Evolutionary conservation across 1,140 invertebrate species (phyloP), one percentile per base, ranked within the genome.

Genomic region (Lasioglossum baleicum): DNA sequence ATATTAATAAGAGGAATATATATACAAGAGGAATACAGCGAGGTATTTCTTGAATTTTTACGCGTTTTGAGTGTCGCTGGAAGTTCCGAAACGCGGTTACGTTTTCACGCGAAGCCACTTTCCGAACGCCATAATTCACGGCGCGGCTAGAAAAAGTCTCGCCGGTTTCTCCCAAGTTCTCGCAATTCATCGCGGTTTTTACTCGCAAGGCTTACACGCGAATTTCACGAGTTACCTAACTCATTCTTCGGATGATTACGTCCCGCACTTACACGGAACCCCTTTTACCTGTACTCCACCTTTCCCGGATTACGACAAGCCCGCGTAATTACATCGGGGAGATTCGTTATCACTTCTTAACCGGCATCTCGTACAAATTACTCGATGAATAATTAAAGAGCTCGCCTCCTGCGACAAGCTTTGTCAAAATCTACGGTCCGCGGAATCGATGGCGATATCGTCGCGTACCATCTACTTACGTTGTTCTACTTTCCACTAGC

Each of bases 231-330:
- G 35, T 64, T 48, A 40, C 61, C 70, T 74, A 60, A 74, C 61
- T 75, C 64, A 80, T 80, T 80, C 64, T 80, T 80, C 72, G 69
- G 51, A 80, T 61, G 64, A 67, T 80, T 74, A 80, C 71, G 74
- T 53, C 74, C 63, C 53, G 26, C 71, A 63, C 42, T 81, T 64
- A 73, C 76, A 80, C 51, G 35, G 70, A 79, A 82, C 70, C 53
- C 48, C 48, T 69, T 56, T 80, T 63, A 74, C 70, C 44, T 64
- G 44, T 31, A 64, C 26, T 74, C 66, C 66, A 74, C 26, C 63
- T 48, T 17, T 72, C 42, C 31, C 65, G 56, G 8, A 35, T 78
- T 78, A 44, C 42, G 53, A n/a, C 69, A 48, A 53, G 13, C 64
- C 53, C 40, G 42, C 56, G 53, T 81, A 80, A 80, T 79, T 73